Percentiles rank a stretch among this genome's conserved stretches.
Evolutionary conservation across 1,140 invertebrate genomes (phyloP).

Genomic region (Chironomus striatipennis): DNA sequence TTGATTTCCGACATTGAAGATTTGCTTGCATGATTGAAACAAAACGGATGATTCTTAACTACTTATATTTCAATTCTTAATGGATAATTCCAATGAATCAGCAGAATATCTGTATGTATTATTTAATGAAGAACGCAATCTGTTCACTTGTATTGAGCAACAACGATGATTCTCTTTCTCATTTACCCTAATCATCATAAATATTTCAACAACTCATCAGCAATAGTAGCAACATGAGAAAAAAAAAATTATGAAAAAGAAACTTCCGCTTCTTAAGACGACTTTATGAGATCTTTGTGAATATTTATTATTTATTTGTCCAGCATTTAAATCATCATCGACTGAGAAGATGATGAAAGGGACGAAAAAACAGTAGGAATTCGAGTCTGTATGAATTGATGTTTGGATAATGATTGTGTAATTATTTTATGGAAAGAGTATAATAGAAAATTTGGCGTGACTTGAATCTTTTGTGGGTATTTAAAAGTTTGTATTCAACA

Average conservation of each 20-base stretch:
- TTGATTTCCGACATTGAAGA: not conserved
- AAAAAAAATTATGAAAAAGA: not conserved
- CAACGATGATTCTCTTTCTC: not conserved
- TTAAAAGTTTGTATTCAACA: too few species aligned
- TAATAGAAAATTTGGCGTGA: too few species aligned
- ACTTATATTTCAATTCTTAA: not conserved
- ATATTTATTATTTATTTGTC: too few species aligned
- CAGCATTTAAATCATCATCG: too few species aligned
- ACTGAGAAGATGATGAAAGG: too few species aligned
- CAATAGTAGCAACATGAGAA: not conserved
- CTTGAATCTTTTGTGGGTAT: too few species aligned
- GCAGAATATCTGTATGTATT: not conserved
- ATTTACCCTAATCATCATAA: not conserved
- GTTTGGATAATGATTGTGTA: too few species aligned
- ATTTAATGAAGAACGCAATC: not conserved
- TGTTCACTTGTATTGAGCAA: not conserved
- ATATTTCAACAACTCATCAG: constrained; percentile 8
- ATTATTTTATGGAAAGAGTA: too few species aligned
- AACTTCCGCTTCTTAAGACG: not conserved
- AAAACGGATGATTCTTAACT: not conserved
- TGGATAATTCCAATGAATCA: constrained; percentile 9
- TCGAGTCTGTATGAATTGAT: too few species aligned
- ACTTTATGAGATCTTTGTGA: too few species aligned
- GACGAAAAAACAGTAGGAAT: too few species aligned
- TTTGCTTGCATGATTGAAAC: constrained; percentile 10